phyloP scores from a whole-genome alignment of 2,888 invertebrate genomes.

The Hermaeophaga mercurialis region DNA sequence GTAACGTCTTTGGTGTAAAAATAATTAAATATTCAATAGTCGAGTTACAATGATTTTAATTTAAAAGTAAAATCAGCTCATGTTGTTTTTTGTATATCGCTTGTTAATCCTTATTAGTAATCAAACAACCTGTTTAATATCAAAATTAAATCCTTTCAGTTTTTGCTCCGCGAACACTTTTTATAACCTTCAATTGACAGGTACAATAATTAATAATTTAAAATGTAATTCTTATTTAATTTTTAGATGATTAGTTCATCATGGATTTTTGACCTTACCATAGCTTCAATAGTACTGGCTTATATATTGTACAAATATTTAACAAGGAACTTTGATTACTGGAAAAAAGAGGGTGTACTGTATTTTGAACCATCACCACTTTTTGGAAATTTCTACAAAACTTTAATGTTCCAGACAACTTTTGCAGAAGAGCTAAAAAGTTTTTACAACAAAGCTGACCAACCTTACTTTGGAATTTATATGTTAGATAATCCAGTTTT shows the following conservation, averaged over 20 bases:
- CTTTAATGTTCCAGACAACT: constrained; percentile 27
- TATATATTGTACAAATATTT: constrained; percentile 37
- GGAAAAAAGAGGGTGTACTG: constrained; percentile 40
- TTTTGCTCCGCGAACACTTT: too few species aligned
- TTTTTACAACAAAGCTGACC: constrained; percentile 27
- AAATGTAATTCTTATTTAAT: too few species aligned
- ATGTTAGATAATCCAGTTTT: constrained; percentile 59
- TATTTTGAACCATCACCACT: constrained; percentile 41
- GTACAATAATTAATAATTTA: too few species aligned
- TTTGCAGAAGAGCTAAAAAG: constrained; percentile 30
- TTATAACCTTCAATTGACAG: too few species aligned
- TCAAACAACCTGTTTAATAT: too few species aligned
- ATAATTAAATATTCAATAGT: too few species aligned
- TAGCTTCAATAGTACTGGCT: background rate
- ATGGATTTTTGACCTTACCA: constrained; percentile 16
- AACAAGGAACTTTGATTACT: constrained; percentile 42
- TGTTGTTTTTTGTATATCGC: too few species aligned
- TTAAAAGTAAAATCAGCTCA: too few species aligned
- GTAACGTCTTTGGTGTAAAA: too few species aligned
- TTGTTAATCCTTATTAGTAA: too few species aligned
- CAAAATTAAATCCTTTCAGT: too few species aligned
- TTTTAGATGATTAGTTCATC: constrained; percentile 22
- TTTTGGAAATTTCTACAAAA: constrained; percentile 40
- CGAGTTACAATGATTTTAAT: too few species aligned
- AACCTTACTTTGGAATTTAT: constrained; percentile 59